Evolutionary conservation across 2,797 vertebrate genomes (phyloP).

Genomic region (Macropus fuliginosus): DNA sequence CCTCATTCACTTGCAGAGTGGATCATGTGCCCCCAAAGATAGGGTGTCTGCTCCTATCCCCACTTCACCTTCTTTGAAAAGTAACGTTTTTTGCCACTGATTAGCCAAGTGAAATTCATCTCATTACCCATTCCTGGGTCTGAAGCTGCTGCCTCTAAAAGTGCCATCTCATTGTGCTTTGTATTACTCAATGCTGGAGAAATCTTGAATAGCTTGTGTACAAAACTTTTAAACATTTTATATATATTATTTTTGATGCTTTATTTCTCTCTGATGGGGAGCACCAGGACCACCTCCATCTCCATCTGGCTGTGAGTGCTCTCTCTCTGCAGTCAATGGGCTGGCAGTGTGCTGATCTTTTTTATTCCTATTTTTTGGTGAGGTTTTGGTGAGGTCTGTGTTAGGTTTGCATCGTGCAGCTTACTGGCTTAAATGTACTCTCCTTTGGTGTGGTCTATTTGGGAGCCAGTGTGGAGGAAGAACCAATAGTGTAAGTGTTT

Average conservation of each 20-base stretch:
- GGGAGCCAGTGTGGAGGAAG: conserved; percentile 68
- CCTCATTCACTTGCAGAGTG: conserved; percentile 11
- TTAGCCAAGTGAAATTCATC: too few relatives aligned
- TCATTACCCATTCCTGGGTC: too few relatives aligned
- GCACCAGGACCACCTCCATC: not conserved
- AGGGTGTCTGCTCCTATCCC: conserved; percentile 52
- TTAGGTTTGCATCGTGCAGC: conserved; percentile 58
- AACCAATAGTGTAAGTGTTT: conserved; percentile 81
- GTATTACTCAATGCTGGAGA: not conserved
- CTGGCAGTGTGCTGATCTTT: conserved; percentile 49
- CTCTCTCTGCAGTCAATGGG: conserved; percentile 60
- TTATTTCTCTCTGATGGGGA: conserved; percentile 58
- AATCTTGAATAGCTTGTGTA: conserved; percentile 77
- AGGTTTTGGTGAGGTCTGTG: conserved; percentile 58
- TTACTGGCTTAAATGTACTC: conserved; percentile 73
- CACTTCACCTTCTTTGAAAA: conserved; percentile 12
- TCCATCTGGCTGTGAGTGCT: conserved; percentile 57
- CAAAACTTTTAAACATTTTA: conserved; percentile 71
- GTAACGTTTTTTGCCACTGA: conserved; percentile 3
- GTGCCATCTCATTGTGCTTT: too few relatives aligned
- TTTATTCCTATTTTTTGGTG: conserved; percentile 14
- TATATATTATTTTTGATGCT: conserved; percentile 69
- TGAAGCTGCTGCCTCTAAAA: too few relatives aligned
- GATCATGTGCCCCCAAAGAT: not conserved
- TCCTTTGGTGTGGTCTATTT: conserved; percentile 69